Evolutionary conservation across 2,113 vertebrate species (phyloP).

Genomic region (Casuarius casuarius): DNA sequence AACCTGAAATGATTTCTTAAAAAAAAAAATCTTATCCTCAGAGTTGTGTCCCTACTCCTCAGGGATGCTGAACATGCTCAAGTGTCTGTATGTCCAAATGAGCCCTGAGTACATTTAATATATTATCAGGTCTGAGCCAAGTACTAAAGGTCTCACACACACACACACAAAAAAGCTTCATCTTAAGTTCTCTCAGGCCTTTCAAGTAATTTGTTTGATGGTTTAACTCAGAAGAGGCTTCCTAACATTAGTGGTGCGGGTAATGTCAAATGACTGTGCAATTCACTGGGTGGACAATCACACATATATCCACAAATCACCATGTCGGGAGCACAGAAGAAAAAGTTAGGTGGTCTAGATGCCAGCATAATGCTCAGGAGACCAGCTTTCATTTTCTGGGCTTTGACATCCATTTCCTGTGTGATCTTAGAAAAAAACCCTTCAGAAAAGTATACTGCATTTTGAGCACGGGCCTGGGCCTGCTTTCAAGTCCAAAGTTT

Average conservation of each 20-base stretch:
- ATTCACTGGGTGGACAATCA: background rate
- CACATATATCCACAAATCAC: background rate
- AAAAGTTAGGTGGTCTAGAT: background rate
- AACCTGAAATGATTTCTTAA: conserved; percentile 17
- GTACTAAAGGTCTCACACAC: background rate
- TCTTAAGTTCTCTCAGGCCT: background rate
- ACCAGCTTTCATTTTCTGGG: background rate
- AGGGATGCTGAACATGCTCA: background rate
- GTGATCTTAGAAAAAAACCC: background rate
- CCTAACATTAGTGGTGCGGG: background rate
- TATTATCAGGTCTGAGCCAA: background rate
- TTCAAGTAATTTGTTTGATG: background rate
- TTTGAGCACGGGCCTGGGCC: background rate
- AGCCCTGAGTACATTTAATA: background rate
- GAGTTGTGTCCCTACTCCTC: background rate
- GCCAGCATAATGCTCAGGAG: background rate
- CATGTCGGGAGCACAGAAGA: background rate
- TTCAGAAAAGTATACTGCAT: background rate
- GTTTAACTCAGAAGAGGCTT: conserved; percentile 2
- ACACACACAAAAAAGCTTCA: background rate
- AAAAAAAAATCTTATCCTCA: background rate
- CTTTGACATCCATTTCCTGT: background rate
- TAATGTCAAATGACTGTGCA: background rate
- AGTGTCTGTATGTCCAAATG: background rate
- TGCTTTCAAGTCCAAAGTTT: background rate